phyloP scores from a whole-genome alignment of 2,888 invertebrate species.

The Adelognathus sp. region DNA sequence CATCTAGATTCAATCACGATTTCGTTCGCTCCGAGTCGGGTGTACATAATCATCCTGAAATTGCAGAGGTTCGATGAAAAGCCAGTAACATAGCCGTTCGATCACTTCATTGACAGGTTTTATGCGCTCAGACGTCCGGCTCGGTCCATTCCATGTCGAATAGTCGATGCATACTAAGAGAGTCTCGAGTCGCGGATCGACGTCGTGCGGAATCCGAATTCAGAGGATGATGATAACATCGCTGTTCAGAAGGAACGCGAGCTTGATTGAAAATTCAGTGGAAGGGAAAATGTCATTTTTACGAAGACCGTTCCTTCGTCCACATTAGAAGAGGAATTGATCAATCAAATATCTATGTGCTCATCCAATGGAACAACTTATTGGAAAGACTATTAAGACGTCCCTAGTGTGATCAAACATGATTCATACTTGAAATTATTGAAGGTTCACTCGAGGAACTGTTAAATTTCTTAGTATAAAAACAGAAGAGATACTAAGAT shows the following conservation, averaged over 20 bases:
- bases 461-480: too few relatives aligned
- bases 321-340: too few relatives aligned
- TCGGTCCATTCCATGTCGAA: neutral
- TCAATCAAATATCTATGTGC: too few relatives aligned
- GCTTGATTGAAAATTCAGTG: neutral
- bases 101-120: neutral
- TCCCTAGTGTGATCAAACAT: too few relatives aligned
- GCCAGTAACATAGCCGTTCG: neutral
- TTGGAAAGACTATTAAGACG: too few relatives aligned
- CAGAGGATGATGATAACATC: neutral
- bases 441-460: neutral
- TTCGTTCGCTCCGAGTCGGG: neutral
- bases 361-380: too few relatives aligned
- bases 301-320: too few relatives aligned
- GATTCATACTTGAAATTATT: too few relatives aligned
- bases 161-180: neutral
- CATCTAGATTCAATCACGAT: constrained; percentile 25
- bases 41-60: neutral
- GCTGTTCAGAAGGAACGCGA: neutral
- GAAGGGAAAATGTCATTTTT: too few relatives aligned
- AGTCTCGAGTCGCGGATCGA: neutral
- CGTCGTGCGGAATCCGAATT: neutral
- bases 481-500: neutral
- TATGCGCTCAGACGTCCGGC: neutral
- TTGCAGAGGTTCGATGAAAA: constrained; percentile 6